Percentiles rank a stretch among this genome's conserved stretches.
These are phyloP conservation scores for Crematogaster levior DNA, from an alignment of 2,888 invertebrate species.

Conservation along the genomic window DNA sequence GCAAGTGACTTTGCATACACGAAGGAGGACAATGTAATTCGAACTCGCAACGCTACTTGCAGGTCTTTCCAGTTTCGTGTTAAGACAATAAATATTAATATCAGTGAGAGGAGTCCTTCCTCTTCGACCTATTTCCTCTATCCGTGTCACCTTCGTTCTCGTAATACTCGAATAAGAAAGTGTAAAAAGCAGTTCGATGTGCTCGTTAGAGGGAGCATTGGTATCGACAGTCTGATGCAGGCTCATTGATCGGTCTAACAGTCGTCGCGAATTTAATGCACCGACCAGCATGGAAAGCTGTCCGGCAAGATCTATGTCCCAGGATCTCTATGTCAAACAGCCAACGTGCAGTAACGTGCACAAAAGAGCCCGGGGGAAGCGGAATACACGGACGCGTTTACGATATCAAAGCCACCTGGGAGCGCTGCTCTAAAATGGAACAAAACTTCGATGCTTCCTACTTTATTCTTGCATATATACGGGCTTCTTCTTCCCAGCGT, in stretches of 20 bases:
- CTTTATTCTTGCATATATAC: not conserved
- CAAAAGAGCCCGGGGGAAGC: conserved; percentile 52
- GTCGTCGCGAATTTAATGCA: conserved; percentile 50
- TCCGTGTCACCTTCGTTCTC: not conserved
- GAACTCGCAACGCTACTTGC: not conserved
- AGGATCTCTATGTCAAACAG: conserved; percentile 55
- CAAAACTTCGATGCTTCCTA: conserved; percentile 54
- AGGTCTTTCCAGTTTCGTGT: not conserved
- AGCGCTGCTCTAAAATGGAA: conserved; percentile 60
- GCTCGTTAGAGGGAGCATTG: conserved; percentile 33
- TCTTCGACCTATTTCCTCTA: not conserved
- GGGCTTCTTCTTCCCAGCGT: conserved; percentile 17
- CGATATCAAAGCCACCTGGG: conserved; percentile 65
- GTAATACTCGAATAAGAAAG: not conserved
- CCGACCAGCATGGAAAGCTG: conserved; percentile 36
- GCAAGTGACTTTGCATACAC: not conserved
- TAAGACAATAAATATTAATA: conserved; percentile 10
- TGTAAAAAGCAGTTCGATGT: conserved; percentile 5
- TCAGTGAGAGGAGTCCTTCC: not conserved
- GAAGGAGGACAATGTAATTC: not conserved
- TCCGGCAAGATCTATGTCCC: conserved; percentile 61
- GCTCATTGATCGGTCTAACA: conserved; percentile 35
- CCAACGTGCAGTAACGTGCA: conserved; percentile 35
- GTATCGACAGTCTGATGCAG: conserved; percentile 42
- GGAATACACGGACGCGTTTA: conserved; percentile 61